A percentile compares a stretch with the other conserved stretches of the same genome.
phyloP scores from a whole-genome alignment of 2,797 vertebrate genomes.

The Danio tinwini region DNA sequence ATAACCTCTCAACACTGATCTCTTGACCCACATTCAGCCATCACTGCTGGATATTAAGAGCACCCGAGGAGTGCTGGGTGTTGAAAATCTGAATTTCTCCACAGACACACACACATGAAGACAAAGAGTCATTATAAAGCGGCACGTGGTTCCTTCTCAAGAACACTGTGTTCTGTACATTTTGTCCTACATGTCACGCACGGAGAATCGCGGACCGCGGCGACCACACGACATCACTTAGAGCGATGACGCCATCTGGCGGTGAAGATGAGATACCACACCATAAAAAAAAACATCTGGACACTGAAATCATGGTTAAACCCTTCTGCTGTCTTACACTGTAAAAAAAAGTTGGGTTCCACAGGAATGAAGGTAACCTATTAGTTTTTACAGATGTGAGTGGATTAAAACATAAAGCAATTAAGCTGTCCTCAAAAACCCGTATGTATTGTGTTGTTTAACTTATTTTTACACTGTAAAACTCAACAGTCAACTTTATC shows the following conservation, averaged over 20 bases:
- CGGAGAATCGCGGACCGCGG: neutral
- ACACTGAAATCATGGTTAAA: no score
- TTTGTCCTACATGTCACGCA: constrained; percentile 59
- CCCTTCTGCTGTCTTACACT: no score
- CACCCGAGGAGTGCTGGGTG: neutral
- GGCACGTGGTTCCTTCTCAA: constrained; percentile 38
- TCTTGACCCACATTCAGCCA: neutral
- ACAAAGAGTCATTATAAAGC: constrained; percentile 25
- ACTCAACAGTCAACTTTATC: no score
- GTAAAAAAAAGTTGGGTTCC: no score
- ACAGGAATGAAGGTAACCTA: no score
- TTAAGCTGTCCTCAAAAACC: no score
- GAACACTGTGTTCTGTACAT: constrained; percentile 71
- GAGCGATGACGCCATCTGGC: constrained; percentile 10
- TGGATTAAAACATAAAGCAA: no score
- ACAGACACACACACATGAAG: neutral
- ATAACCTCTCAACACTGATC: neutral
- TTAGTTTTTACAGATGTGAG: no score
- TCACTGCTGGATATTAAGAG: neutral
- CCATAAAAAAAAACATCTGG: neutral
- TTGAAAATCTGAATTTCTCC: neutral
- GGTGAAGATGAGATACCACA: neutral
- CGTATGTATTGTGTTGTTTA: no score
- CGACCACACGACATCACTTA: neutral
- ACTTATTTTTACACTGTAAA: no score